These are phyloP conservation scores for Pelodiscus sinensis DNA, from an alignment of 2,113 vertebrate species.

Conservation along the genomic window DNA sequence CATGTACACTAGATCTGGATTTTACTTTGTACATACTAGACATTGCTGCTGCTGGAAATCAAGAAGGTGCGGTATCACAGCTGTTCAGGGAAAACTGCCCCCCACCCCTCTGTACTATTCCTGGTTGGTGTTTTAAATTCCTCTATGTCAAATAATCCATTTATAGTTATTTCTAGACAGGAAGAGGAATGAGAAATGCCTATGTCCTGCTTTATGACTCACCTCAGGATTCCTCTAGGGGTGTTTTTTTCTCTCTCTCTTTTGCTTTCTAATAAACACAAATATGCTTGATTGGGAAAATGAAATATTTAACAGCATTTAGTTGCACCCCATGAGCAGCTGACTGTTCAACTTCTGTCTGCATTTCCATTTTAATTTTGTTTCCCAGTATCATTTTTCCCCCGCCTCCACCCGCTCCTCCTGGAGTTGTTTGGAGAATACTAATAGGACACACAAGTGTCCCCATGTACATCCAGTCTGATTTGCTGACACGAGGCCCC, in stretches of 20 bases:
- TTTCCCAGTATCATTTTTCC: background rate
- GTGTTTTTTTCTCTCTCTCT: background rate
- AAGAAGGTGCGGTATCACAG: background rate
- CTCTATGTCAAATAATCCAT: background rate
- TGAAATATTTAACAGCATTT: conserved; percentile 51
- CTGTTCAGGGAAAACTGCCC: background rate
- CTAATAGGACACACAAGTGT: fast-evolving
- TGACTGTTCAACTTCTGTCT: conserved; percentile 22
- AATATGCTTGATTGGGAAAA: conserved; percentile 23
- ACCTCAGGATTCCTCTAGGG: background rate
- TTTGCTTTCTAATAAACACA: conserved; percentile 29
- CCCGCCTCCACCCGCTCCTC: background rate
- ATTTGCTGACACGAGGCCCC: background rate
- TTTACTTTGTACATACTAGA: background rate
- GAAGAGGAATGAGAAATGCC: conserved; percentile 45
- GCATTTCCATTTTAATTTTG: conserved; percentile 6
- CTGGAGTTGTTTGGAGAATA: background rate
- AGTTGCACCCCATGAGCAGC: conserved; percentile 20
- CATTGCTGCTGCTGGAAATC: background rate
- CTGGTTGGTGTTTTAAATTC: conserved; percentile 9
- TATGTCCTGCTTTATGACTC: conserved; percentile 36
- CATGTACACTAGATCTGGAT: background rate
- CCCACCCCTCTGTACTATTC: background rate
- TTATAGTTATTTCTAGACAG: conserved; percentile 8
- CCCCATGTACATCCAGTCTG: background rate